These are phyloP conservation scores for Decapterus maruadsi DNA, from an alignment of 2,797 vertebrate genomes.

Conservation along the genomic window DNA sequence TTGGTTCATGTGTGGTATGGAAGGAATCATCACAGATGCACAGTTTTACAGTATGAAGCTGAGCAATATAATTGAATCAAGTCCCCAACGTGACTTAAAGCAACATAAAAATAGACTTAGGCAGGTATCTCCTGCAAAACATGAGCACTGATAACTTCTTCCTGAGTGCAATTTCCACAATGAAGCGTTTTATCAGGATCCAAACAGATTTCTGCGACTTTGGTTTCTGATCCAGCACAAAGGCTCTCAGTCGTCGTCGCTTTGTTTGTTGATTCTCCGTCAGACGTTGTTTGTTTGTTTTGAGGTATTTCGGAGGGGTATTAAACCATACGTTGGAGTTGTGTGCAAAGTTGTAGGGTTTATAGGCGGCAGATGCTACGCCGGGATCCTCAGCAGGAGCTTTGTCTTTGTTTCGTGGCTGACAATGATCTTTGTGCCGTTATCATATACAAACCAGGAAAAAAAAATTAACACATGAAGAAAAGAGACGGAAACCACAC, in stretches of 20 bases:
- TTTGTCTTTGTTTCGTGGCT: constrained; percentile 76
- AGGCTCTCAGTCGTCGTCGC: constrained; percentile 65
- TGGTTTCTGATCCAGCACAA: constrained; percentile 73
- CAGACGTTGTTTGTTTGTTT: constrained; percentile 80
- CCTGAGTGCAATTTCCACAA: constrained; percentile 69
- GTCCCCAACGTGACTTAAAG: constrained; percentile 64
- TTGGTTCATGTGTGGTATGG: neutral
- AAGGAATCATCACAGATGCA: constrained; percentile 25
- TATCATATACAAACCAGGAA: constrained; percentile 61
- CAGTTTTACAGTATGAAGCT: constrained; percentile 41
- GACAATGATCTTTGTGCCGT: constrained; percentile 71
- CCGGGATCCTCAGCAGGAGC: constrained; percentile 61
- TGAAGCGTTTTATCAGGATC: constrained; percentile 82
- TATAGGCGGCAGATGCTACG: constrained; percentile 45
- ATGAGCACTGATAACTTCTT: constrained; percentile 64
- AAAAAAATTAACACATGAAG: constrained; percentile 36
- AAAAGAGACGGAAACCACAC: constrained; percentile 62
- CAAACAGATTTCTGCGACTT: constrained; percentile 78
- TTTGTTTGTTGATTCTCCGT: constrained; percentile 80
- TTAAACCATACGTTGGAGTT: constrained; percentile 75
- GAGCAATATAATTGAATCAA: constrained; percentile 51
- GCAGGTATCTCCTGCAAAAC: constrained; percentile 58
- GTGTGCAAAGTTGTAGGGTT: constrained; percentile 71
- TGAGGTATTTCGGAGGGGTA: constrained; percentile 76
- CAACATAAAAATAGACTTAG: constrained; percentile 67